Evolutionary conservation across 2,113 vertebrate species (phyloP).

Genomic region (Vanacampus margaritifer): DNA sequence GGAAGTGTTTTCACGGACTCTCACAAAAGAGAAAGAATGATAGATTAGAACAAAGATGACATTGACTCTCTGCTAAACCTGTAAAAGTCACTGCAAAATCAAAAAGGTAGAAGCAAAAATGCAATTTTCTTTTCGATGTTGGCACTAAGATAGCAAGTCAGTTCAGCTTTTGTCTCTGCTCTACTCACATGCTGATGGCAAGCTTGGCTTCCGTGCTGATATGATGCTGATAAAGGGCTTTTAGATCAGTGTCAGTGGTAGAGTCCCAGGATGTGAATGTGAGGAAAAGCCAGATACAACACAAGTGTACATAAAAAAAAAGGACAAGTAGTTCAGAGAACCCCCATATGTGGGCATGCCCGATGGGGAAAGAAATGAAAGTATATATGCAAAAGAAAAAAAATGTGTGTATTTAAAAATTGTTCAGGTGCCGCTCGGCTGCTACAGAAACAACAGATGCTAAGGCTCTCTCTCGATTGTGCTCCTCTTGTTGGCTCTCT

Average conservation of each 20-base stretch:
- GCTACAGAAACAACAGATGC: slow-evolving; percentile 66
- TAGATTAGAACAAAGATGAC: background rate
- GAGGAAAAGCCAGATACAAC: background rate
- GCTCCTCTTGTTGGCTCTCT: slow-evolving; percentile 33
- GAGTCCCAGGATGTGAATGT: slow-evolving; percentile 34
- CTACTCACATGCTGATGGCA: slow-evolving; percentile 61
- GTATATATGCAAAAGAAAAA: slow-evolving; percentile 21
- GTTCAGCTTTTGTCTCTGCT: slow-evolving; percentile 31
- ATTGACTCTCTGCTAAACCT: background rate
- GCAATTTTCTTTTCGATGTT: background rate
- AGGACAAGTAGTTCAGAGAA: slow-evolving; percentile 2
- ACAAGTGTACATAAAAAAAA: slow-evolving; percentile 7
- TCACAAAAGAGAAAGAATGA: slow-evolving; percentile 10
- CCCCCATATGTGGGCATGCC: slow-evolving; percentile 15
- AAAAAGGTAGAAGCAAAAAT: background rate
- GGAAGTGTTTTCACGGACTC: slow-evolving; percentile 11
- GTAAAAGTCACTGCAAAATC: background rate
- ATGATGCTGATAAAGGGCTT: slow-evolving; percentile 25
- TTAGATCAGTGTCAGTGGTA: slow-evolving; percentile 20
- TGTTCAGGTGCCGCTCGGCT: slow-evolving; percentile 45
- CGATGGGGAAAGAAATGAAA: slow-evolving; percentile 8
- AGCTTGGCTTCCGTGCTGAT: slow-evolving; percentile 32
- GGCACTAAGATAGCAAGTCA: slow-evolving; percentile 11
- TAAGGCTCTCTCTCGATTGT: slow-evolving; percentile 50
- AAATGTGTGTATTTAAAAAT: slow-evolving; percentile 21